Base-by-base conservation (phyloP, 64 coral and sea anemone genomes). In the Montipora cactus region DNA sequence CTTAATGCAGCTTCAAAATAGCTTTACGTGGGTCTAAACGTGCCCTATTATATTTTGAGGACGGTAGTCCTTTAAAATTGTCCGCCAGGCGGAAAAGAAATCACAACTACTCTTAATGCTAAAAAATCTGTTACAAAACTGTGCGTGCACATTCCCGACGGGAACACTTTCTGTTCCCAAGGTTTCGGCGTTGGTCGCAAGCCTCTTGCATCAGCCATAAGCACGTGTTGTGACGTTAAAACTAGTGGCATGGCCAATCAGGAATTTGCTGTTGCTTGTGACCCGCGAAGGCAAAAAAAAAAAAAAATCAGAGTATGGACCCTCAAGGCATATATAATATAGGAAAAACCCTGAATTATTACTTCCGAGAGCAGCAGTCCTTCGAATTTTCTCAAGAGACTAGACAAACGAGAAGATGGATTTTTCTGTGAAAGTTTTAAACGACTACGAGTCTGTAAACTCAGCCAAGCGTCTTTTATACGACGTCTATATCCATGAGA, bases 401-500 rank as follows among this genome's bases (percentile, higher is more conserved):
- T 15, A 15, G 14, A 37, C 5, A 21, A 44, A 23, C 22, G 51
- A 23, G 45, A 78, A 79, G 53, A 95, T 95, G 93, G 83, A 95
- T 51, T 89, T 90, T 69, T 81, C 75, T 6, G 80, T 95, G 49
- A 67, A 58, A 59, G 83, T 90, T 67, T 76, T 95, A 53, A 90
- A 51, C 73, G 88, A 90, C 58, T 23, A 7, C 58, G 88, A 88
- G 11, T 84, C 93, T n/a, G 20, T 95, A 49, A 89, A 90, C 12
- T 74, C 81, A 71, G 93, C 93, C 2, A 77, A 83, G 49, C 93
- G 89, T 47, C 93, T 95, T 21, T 20, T 95, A 52, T 95, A 90
- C 59, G 77, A 95, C 46, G 75, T 95, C 0, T 95, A 95, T 11
- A 84, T 95, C 19, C 47, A 87, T 4, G 93, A 95, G 47, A 75